phyloP scores from a whole-genome alignment of 1,140 invertebrate genomes.

The Platyura marginata region DNA sequence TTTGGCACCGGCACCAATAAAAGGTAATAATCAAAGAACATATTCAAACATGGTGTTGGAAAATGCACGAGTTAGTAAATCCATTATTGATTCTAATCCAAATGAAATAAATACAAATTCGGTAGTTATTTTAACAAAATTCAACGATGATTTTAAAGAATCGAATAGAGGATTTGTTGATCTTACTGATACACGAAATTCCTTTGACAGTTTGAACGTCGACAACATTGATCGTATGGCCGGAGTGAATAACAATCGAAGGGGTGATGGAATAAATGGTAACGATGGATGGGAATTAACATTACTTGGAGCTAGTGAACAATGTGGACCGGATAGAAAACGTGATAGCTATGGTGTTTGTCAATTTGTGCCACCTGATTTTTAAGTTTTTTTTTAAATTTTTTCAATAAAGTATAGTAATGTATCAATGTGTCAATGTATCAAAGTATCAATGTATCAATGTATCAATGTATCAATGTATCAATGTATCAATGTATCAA shows the following conservation, averaged over 20 bases:
- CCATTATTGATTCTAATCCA: neutral
- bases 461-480: too few species aligned
- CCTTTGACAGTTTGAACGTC: constrained; percentile 1
- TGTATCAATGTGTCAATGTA: too few species aligned
- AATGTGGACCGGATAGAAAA: constrained; percentile 36
- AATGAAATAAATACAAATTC: neutral
- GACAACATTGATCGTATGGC: constrained; percentile 1
- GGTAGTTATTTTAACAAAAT: neutral
- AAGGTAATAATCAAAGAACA: neutral
- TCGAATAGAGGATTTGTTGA: neutral
- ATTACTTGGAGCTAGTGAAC: constrained; percentile 34
- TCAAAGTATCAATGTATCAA: too few species aligned
- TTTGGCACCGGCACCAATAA: too few species aligned
- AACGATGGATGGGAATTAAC: constrained; percentile 17
- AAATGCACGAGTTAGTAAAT: neutral
- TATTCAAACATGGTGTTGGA: neutral
- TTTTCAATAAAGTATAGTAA: too few species aligned
- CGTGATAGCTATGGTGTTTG: constrained; percentile 34
- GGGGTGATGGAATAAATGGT: neutral
- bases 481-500: too few species aligned
- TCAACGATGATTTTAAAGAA: neutral
- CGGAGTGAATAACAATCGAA: neutral
- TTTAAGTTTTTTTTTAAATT: too few species aligned
- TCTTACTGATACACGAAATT: constrained; percentile 1
- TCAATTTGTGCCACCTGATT: constrained; percentile 10